Evolutionary conservation across 1,140 invertebrate species (phyloP).

Genomic region (Paralvinella palmiformis): DNA sequence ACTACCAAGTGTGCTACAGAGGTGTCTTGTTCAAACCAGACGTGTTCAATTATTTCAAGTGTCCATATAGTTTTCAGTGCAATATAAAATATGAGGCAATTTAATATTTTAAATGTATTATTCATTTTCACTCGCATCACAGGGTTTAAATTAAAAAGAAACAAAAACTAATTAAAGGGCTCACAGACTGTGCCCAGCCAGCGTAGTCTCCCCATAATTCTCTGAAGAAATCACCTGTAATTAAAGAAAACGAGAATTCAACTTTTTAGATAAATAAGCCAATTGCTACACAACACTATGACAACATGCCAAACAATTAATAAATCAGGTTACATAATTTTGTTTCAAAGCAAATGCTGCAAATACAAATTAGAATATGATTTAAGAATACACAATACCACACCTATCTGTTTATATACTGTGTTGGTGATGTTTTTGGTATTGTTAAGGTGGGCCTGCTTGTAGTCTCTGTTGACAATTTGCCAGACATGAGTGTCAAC

Average conservation of each 20-base stretch:
- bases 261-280: background rate
- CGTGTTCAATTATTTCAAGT: no score
- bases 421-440: conserved; percentile 76
- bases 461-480: conserved; percentile 74
- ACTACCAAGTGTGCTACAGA: no score
- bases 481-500: conserved; percentile 96
- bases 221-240: conserved; percentile 65
- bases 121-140: background rate
- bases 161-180: no score
- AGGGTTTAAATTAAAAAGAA: no score
- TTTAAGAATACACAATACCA: no score
- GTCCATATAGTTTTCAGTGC: no score
- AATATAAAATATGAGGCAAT: background rate
- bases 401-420: conserved; percentile 76
- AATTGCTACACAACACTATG: background rate
- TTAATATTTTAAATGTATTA: background rate
- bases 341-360: background rate
- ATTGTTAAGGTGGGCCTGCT: conserved; percentile 69
- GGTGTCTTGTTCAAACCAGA: no score
- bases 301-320: background rate
- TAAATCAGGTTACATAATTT: background rate
- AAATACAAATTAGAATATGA: background rate
- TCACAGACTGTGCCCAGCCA: conserved; percentile 91
- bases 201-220: conserved; percentile 77
- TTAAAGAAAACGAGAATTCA: background rate